Base-by-base conservation (phyloP, 2,888 invertebrate genomes). In the Acanthosepion esculentum region DNA sequence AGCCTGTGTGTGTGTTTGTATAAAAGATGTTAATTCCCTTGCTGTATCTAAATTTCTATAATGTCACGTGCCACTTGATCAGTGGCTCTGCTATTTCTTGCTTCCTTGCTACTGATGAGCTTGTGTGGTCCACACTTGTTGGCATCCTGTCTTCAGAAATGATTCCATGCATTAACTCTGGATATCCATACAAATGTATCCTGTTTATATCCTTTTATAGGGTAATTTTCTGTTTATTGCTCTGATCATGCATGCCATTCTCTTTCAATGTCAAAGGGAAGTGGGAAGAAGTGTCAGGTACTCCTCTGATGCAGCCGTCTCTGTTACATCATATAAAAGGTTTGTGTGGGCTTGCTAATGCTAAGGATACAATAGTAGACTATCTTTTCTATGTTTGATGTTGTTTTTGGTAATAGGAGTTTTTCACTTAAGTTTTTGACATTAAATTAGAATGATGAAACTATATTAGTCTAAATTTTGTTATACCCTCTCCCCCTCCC, bases 121-220 rank as follows among this genome's bases (percentile, higher is more conserved):
- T 78, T 78, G 78, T 59, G 59, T 59, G 59, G 59, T 78, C 78
- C 78, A 78, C 78, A 78, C n/a, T 78, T 78, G 78, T 33, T 15
- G 5, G 78, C n/a, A 78, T 78, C 78, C 78, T 78, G 78, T 78
- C 78, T 78, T 78, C 78, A 78, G 78, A 33, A 78, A 78, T 78
- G 20, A n/a, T 78, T 78, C 78, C 12, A 18, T 78, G 12, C 78
- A 78, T 78, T 78, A 78, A 33, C 78, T 78, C 78, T n/a, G n/a
- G n/a, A 78, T 78, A 78, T 33, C n/a, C 78, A n/a, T 78, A 78
- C 78, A 78, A 78, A 33, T 78, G 78, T 33, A 33, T 78, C 78
- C 78, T 78, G 78, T 78, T 78, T 78, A 78, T 18, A 78, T 78
- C 78, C 78, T 78, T 78, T 78, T 78, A 78, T 78, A n/a, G 78